phyloP scores from a whole-genome alignment of 2,113 vertebrate genomes.

The Uria aalge region DNA sequence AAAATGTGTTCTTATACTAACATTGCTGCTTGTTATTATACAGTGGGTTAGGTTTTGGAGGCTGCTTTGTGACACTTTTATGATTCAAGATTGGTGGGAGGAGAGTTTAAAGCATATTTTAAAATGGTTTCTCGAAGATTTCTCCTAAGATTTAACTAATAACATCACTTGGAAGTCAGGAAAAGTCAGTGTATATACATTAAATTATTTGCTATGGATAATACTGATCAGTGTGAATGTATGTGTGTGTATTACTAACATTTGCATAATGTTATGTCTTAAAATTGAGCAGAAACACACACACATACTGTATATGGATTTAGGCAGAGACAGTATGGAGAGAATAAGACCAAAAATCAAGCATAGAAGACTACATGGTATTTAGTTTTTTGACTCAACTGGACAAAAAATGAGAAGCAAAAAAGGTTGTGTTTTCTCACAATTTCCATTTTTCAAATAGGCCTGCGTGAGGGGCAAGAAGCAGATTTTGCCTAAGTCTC shows the following conservation, averaged over 20 bases:
- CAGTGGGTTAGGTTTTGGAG: background rate
- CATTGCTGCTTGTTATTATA: slow-evolving; percentile 1
- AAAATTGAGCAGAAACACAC: background rate
- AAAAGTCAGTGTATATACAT: background rate
- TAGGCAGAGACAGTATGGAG: background rate
- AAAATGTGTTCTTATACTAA: slow-evolving; percentile 26
- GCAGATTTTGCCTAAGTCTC: background rate
- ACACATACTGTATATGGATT: background rate
- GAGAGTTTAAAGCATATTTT: slow-evolving; percentile 19
- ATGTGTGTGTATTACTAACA: background rate
- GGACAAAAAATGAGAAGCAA: background rate
- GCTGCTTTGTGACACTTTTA: slow-evolving; percentile 24
- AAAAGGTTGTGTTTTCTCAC: background rate
- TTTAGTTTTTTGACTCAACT: background rate
- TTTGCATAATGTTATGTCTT: background rate
- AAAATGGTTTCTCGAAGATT: background rate
- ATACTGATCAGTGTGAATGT: background rate
- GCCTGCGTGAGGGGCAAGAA: background rate
- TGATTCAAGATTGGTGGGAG: slow-evolving; percentile 18
- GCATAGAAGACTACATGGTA: background rate
- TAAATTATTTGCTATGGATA: background rate
- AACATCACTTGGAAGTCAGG: background rate
- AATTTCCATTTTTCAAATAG: background rate
- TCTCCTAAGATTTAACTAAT: background rate
- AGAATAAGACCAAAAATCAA: background rate